These are phyloP conservation scores for Apotomis betuletana DNA, from an alignment of 2,888 invertebrate species.

Conservation along the genomic window DNA sequence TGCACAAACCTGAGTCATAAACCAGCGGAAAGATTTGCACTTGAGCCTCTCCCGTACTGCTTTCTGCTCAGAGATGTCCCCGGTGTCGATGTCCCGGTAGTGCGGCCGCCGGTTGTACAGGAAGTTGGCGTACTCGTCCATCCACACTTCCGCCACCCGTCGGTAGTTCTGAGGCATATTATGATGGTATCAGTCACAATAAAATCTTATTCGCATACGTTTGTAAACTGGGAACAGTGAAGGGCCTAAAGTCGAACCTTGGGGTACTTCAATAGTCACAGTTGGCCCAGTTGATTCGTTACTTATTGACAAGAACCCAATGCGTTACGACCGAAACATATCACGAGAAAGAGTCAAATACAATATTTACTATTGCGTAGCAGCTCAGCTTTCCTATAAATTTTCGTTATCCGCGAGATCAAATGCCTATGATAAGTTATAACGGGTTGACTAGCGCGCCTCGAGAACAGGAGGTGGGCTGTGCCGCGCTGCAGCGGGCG, in stretches of 20 bases:
- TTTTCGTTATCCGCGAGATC: too few relatives aligned
- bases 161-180: conserved; percentile 88
- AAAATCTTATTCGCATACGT: too few relatives aligned
- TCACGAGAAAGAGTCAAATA: neutral
- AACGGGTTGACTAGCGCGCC: too few relatives aligned
- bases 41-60: conserved; percentile 88
- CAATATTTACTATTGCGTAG: too few relatives aligned
- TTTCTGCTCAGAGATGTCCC: conserved; percentile 90
- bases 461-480: too few relatives aligned
- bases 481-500: too few relatives aligned
- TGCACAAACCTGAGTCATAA: conserved; percentile 87
- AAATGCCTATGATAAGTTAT: too few relatives aligned
- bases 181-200: too few relatives aligned
- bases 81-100: conserved; percentile 89
- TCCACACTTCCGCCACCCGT: conserved; percentile 98
- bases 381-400: too few relatives aligned
- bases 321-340: neutral
- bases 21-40: conserved; percentile 98
- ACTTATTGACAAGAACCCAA: neutral
- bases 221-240: neutral
- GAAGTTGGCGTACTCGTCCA: conserved; percentile 97
- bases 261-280: neutral
- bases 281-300: neutral
- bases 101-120: conserved; percentile 92
- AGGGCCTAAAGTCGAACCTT: neutral